phyloP scores from a whole-genome alignment of 2,888 invertebrate genomes.

The Caenorhabditis zanzibari region DNA sequence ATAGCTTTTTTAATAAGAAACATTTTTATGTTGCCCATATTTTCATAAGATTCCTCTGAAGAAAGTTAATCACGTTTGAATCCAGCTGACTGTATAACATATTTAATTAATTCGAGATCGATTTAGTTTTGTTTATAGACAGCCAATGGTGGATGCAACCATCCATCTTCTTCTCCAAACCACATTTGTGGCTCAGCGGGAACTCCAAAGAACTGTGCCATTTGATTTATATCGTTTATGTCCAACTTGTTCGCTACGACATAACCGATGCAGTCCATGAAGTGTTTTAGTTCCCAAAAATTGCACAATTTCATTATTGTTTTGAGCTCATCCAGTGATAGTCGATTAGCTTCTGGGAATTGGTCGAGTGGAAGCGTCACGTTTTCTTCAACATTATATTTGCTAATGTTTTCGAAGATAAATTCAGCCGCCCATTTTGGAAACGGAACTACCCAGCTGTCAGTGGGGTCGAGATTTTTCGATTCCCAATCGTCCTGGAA shows the following conservation, averaged over 20 bases:
- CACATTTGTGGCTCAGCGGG: background rate
- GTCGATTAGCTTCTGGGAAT: slow-evolving; percentile 5
- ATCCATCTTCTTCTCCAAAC: slow-evolving; percentile 7
- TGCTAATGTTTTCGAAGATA: background rate
- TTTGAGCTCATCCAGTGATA: slow-evolving; percentile 10
- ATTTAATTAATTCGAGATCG: background rate
- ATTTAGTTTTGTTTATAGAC: background rate
- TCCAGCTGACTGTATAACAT: too few relatives aligned
- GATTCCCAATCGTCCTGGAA: slow-evolving; percentile 16
- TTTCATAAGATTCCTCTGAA: too few relatives aligned
- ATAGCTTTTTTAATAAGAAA: too few relatives aligned
- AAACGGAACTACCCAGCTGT: background rate
- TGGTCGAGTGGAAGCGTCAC: background rate
- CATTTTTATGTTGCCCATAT: too few relatives aligned
- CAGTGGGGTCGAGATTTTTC: background rate
- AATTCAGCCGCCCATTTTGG: slow-evolving; percentile 1
- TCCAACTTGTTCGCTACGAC: slow-evolving; percentile 28
- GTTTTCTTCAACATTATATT: background rate
- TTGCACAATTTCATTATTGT: slow-evolving; percentile 23
- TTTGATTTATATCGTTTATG: background rate
- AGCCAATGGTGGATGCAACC: slow-evolving; percentile 28
- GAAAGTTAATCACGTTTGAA: too few relatives aligned
- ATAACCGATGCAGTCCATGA: slow-evolving; percentile 14
- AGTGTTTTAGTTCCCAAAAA: slow-evolving; percentile 17
- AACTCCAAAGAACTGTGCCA: slow-evolving; percentile 15